phyloP scores from a whole-genome alignment of 2,113 vertebrate species.

The Lophotis ruficrista region DNA sequence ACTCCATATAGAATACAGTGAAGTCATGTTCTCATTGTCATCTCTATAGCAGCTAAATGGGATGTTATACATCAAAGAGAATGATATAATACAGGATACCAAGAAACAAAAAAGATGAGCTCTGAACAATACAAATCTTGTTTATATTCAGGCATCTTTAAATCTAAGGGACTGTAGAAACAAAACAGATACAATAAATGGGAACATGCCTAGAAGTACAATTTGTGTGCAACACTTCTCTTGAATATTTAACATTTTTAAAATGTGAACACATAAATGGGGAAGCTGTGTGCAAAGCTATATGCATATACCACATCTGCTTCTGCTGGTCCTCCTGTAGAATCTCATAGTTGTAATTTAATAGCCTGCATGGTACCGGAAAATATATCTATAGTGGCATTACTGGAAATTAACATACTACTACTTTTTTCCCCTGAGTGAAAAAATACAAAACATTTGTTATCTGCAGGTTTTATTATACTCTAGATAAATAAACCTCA shows the following conservation, averaged over 20 bases:
- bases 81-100: background rate
- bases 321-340: background rate
- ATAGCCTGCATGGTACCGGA: background rate
- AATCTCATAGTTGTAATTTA: conserved; percentile 19
- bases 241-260: background rate
- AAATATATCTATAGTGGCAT: conserved; percentile 4
- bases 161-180: background rate
- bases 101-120: background rate
- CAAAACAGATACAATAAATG: background rate
- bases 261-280: background rate
- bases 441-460: conserved; percentile 1
- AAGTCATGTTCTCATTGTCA: background rate
- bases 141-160: background rate
- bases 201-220: background rate
- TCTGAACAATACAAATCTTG: background rate
- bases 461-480: conserved; percentile 31
- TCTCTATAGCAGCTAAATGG: background rate
- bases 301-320: background rate
- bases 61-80: background rate
- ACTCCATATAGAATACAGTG: background rate
- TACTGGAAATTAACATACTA: background rate
- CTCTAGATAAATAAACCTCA: background rate
- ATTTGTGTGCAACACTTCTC: background rate
- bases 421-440: background rate
- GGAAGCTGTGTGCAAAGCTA: background rate